Conservation (phyloP, 2,113 vertebrate species). For the Limanda limanda region DNA sequence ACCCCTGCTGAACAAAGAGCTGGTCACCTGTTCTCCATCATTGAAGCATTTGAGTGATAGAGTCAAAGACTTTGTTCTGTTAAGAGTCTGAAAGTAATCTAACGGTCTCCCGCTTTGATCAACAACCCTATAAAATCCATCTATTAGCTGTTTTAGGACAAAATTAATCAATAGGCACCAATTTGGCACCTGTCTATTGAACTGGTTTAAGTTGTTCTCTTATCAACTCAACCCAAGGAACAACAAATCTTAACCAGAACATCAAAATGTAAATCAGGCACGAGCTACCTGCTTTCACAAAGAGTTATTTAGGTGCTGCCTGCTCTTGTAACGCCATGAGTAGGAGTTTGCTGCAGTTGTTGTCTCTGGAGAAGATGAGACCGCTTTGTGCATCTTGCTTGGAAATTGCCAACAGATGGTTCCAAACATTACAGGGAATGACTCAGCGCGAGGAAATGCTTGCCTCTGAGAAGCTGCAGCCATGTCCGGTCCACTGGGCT, state of each 20-base stretch:
- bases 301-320: conserved; percentile 15
- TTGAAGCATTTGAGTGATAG: background rate
- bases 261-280: conserved; percentile 1
- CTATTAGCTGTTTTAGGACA: conserved; percentile 2
- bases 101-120: background rate
- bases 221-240: background rate
- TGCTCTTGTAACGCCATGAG: conserved; percentile 41
- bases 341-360: conserved; percentile 50
- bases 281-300: conserved; percentile 14
- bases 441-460: conserved; percentile 62
- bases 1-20: background rate
- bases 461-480: conserved; percentile 43
- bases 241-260: background rate
- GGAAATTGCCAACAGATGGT: conserved; percentile 71
- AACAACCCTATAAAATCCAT: conserved; percentile 2
- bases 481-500: conserved; percentile 42
- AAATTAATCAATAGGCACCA: background rate
- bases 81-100: background rate
- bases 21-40: background rate
- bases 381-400: conserved; percentile 50
- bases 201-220: background rate
- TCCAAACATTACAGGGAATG: conserved; percentile 60
- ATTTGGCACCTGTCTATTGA: background rate
- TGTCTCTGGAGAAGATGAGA: conserved; percentile 64
- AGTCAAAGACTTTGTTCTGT: background rate